These are phyloP conservation scores for Meloidogyne floridensis DNA, from an alignment of 1,140 invertebrate genomes.

Conservation along the genomic window DNA sequence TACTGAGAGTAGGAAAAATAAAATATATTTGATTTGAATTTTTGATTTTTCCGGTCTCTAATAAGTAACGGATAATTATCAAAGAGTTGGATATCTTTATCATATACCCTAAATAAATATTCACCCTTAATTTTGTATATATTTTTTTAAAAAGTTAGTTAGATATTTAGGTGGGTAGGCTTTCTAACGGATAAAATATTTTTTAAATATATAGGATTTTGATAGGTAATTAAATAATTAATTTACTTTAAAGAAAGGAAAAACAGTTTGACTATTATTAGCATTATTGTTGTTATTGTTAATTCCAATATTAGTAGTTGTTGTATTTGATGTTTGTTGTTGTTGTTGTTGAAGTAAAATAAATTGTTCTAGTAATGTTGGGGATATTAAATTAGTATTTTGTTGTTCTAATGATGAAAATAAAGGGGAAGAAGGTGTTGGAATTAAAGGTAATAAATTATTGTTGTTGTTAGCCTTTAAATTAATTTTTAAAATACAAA, in stretches of 20 bases:
- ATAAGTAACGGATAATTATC: no score
- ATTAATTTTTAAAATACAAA: neutral
- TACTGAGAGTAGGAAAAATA: no score
- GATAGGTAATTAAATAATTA: neutral
- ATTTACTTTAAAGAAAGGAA: neutral
- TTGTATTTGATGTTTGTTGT: neutral
- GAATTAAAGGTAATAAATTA: neutral
- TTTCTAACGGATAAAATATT: no score
- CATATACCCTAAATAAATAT: no score
- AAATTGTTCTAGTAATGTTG: conserved; percentile 1
- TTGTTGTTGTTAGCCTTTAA: neutral
- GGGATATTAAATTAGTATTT: neutral
- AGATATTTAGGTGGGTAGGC: no score
- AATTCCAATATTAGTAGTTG: neutral
- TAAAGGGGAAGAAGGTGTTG: neutral
- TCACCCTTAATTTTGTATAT: no score
- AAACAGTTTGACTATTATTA: neutral
- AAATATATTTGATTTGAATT: no score
- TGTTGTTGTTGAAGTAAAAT: conserved; percentile 8
- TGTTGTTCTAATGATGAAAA: neutral
- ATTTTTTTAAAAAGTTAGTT: no score
- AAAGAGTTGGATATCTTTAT: no score
- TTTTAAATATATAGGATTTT: no score
- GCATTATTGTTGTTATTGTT: neutral
- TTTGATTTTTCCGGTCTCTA: no score